Evolutionary conservation across 2,113 vertebrate species (phyloP).

Genomic region (Anser brachyrhynchus): DNA sequence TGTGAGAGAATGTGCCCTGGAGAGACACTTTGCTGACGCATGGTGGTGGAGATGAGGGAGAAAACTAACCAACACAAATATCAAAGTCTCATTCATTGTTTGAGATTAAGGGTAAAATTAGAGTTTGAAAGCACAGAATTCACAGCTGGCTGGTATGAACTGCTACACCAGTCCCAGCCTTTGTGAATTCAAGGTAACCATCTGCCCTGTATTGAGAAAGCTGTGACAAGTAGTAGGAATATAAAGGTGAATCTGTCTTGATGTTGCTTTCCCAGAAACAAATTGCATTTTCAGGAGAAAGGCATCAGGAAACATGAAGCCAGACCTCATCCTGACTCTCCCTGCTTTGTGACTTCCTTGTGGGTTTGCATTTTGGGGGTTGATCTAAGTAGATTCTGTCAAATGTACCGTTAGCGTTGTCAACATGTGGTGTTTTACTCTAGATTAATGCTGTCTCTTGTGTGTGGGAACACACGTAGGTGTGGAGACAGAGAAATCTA

Average conservation of each 20-base stretch:
- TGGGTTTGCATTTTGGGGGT: neutral
- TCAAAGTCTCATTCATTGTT: neutral
- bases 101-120: neutral
- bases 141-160: neutral
- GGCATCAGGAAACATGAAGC: neutral
- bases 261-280: neutral
- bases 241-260: neutral
- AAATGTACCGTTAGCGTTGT: conserved; percentile 10
- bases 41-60: neutral
- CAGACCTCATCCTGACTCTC: neutral
- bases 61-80: neutral
- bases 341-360: neutral
- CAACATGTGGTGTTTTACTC: conserved; percentile 56
- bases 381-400: neutral
- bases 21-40: neutral
- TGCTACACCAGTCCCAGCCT: neutral
- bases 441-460: conserved; percentile 44
- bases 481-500: conserved; percentile 61
- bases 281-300: neutral
- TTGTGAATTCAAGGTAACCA: neutral
- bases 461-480: conserved; percentile 61
- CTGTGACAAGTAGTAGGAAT: neutral
- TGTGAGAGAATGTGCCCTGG: neutral
- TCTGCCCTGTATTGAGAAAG: neutral
- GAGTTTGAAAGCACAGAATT: neutral